A percentile compares a stretch with the other conserved stretches of the same genome.
phyloP scores from a whole-genome alignment of 2,797 vertebrate species.

The Apogon talboti region DNA sequence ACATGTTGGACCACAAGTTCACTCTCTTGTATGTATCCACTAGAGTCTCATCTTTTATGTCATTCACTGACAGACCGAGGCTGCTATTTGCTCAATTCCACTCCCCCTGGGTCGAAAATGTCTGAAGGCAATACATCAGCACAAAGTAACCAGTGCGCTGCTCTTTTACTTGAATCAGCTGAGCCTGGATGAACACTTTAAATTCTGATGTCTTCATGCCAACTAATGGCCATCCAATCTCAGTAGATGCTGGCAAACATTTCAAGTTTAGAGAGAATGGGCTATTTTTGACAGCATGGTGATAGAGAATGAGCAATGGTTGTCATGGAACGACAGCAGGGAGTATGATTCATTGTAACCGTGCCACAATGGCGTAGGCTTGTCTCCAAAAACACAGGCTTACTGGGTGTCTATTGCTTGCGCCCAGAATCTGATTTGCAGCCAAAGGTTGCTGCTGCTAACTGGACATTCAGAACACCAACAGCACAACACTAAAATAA shows the following conservation, averaged over 20 bases:
- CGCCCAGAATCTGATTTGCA: conserved; percentile 7
- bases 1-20: conserved; percentile 25
- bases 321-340: conserved; percentile 58
- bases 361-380: conserved; percentile 23
- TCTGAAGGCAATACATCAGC: conserved; percentile 54
- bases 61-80: conserved; percentile 42
- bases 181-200: conserved; percentile 27
- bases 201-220: conserved; percentile 52
- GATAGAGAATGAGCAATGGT: conserved; percentile 54
- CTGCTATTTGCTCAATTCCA: conserved; percentile 40
- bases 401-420: conserved; percentile 1
- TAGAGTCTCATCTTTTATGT: conserved; percentile 35
- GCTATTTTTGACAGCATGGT: conserved; percentile 45
- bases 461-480: neutral
- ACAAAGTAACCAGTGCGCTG: conserved; percentile 35
- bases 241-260: conserved; percentile 47
- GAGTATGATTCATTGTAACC: conserved; percentile 48
- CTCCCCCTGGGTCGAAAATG: conserved; percentile 40
- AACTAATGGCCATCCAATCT: conserved; percentile 44
- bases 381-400: conserved; percentile 15
- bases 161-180: conserved; percentile 50
- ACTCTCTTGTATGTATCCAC: conserved; percentile 9
- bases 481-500: neutral
- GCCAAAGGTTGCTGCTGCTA: neutral
- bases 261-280: conserved; percentile 40